These are phyloP conservation scores for Stenodema calcarata DNA, from an alignment of 2,888 invertebrate species.

Conservation along the genomic window DNA sequence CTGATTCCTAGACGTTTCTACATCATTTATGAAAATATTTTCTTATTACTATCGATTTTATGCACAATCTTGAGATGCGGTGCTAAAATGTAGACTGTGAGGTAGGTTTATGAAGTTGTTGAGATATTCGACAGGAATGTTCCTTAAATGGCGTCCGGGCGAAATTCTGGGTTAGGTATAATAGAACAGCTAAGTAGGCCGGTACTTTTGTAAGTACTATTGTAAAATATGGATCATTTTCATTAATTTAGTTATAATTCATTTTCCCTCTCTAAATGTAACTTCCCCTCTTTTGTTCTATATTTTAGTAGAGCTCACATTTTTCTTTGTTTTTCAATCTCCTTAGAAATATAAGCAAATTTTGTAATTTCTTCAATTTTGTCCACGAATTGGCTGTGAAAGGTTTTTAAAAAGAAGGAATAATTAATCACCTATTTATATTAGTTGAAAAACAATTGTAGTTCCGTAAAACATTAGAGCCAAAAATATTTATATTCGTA, in stretches of 20 bases:
- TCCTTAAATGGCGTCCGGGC: not conserved
- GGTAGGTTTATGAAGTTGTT: not conserved
- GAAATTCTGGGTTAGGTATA: conserved; percentile 24
- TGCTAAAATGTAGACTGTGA: conserved; percentile 46
- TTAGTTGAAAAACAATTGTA: not conserved
- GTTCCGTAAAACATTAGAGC: conserved; percentile 2
- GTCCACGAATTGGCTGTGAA: conserved; percentile 5
- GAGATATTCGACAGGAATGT: not conserved
- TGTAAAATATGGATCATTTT: not conserved
- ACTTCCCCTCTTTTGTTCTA: not conserved
- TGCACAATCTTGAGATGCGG: conserved; percentile 52
- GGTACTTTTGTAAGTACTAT: not conserved
- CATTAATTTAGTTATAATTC: not conserved
- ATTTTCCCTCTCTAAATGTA: not conserved
- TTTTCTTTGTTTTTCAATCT: not conserved
- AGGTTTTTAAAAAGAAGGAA: not conserved
- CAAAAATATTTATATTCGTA: not conserved
- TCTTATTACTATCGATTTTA: not conserved
- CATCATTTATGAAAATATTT: not conserved
- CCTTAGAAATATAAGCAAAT: not conserved
- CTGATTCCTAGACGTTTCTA: not conserved
- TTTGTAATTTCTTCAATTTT: not conserved
- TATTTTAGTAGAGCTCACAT: not conserved
- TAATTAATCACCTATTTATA: not conserved
- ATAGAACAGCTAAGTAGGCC: not conserved